These are phyloP conservation scores for Nasonovia ribisnigri DNA, from an alignment of 2,888 invertebrate species.

Conservation along the genomic window DNA sequence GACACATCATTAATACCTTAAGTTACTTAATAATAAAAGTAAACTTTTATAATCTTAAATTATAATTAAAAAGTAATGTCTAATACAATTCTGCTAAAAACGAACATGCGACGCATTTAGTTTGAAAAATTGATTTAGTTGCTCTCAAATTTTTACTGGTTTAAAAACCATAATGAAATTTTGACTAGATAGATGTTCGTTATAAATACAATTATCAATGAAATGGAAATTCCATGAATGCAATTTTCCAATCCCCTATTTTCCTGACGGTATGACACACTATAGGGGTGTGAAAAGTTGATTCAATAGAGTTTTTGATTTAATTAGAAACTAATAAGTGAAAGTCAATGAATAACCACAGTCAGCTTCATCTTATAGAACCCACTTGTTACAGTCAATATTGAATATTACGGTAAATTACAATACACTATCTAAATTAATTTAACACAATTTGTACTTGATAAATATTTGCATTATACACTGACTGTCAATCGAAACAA, in stretches of 20 bases:
- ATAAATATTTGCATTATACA: neutral
- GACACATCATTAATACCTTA: neutral
- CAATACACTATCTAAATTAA: neutral
- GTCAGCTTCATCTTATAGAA: neutral
- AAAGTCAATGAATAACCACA: slow-evolving; percentile 32
- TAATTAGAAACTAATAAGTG: slow-evolving; percentile 48
- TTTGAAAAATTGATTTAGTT: slow-evolving; percentile 7
- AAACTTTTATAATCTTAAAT: neutral
- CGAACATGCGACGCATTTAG: neutral
- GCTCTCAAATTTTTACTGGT: neutral
- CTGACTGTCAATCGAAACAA: neutral
- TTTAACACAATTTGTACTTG: neutral
- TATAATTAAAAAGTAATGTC: neutral
- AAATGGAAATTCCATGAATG: slow-evolving; percentile 14
- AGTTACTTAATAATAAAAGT: no score
- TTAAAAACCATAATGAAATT: slow-evolving; percentile 26
- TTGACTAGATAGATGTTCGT: neutral
- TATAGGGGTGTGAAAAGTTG: slow-evolving; percentile 15
- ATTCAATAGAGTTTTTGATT: slow-evolving; percentile 43
- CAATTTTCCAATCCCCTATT: slow-evolving; percentile 32
- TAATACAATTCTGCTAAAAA: neutral
- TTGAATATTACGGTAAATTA: neutral
- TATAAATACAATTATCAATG: slow-evolving; percentile 49
- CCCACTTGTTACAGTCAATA: neutral
- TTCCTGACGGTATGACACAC: neutral